These are phyloP conservation scores for Sebastolobus altivelis DNA, from an alignment of 2,797 vertebrate genomes.

Conservation along the genomic window DNA sequence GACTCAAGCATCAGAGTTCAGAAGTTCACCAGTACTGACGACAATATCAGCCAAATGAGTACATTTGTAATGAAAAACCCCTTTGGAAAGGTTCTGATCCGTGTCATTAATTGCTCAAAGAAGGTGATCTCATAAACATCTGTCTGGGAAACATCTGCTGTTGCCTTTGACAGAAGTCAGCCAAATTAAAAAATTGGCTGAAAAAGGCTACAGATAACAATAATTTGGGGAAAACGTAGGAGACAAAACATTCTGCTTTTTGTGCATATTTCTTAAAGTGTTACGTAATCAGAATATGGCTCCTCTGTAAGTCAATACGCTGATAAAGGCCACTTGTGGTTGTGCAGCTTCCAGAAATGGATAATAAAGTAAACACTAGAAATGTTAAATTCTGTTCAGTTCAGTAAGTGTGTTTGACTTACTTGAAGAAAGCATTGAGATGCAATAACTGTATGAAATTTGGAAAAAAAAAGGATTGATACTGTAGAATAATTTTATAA, in stretches of 20 bases:
- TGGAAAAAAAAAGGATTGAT: not conserved
- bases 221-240: conserved; percentile 11
- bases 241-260: not conserved
- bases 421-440: not conserved
- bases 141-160: conserved; percentile 51
- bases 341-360: not conserved
- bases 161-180: conserved; percentile 25
- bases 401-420: conserved; percentile 14
- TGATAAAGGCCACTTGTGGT: conserved; percentile 2
- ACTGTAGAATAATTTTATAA: not conserved
- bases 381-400: not conserved
- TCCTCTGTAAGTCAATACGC: conserved; percentile 10
- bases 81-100: not conserved
- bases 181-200: conserved; percentile 9
- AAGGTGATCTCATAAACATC: conserved; percentile 51
- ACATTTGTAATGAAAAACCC: conserved; percentile 24
- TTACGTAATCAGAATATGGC: conserved; percentile 6
- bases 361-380: not conserved
- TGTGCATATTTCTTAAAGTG: not conserved
- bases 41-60: conserved; percentile 9
- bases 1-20: conserved; percentile 7
- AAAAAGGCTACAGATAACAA: not conserved
- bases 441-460: not conserved
- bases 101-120: conserved; percentile 25
- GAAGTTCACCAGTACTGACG: conserved; percentile 10